Percentiles rank a stretch among this genome's conserved stretches.
phyloP scores from a whole-genome alignment of 2,797 vertebrate species.

The Oreochromis grahami region DNA sequence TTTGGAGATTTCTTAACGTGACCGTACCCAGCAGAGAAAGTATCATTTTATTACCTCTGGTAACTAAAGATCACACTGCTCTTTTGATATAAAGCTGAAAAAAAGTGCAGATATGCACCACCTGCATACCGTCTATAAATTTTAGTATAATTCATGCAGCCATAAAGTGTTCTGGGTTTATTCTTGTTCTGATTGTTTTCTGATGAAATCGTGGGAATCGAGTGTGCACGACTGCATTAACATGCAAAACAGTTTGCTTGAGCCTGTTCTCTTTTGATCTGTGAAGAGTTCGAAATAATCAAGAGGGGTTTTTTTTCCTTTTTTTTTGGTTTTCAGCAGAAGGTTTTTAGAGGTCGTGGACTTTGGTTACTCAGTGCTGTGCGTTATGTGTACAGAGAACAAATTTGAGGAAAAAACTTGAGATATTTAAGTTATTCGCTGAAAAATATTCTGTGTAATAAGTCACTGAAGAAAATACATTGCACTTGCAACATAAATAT shows the following conservation, averaged over 20 bases:
- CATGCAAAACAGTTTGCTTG: neutral
- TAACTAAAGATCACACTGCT: neutral
- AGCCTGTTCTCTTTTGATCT: neutral
- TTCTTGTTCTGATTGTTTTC: neutral
- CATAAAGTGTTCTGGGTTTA: neutral
- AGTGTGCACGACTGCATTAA: neutral
- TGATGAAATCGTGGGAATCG: neutral
- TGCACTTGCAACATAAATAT: neutral
- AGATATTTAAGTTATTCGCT: neutral
- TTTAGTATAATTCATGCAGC: neutral
- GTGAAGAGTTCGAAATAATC: neutral
- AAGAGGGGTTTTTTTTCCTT: accelerated
- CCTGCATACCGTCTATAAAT: neutral
- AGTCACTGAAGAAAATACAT: neutral
- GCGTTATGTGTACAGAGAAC: neutral
- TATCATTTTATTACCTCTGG: neutral
- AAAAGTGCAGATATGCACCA: neutral
- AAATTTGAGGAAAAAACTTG: neutral
- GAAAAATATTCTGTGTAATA: neutral
- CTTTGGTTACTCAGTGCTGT: neutral
- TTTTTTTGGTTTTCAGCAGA: neutral
- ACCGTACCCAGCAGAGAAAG: neutral
- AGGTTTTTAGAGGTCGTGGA: neutral
- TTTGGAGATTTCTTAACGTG: neutral
- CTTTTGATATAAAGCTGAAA: neutral